Conservation (phyloP, 2,113 vertebrate genomes). For the Bubo bubo region DNA sequence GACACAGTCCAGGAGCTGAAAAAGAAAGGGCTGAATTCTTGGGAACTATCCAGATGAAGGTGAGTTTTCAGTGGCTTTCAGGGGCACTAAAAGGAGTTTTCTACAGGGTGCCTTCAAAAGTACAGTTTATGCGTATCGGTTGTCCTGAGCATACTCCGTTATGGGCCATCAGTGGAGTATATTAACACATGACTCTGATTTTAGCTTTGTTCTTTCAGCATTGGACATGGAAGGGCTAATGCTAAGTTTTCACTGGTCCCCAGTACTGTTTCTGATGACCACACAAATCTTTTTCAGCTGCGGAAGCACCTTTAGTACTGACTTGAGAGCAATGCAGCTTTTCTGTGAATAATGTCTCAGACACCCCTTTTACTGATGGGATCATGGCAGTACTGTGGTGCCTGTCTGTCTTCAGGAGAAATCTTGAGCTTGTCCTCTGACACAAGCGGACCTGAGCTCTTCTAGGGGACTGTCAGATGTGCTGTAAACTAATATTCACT, state of each 20-base stretch:
- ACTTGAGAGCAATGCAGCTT: not conserved
- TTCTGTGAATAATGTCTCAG: not conserved
- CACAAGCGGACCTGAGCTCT: not conserved
- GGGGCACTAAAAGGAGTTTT: not conserved
- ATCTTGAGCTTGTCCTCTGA: not conserved
- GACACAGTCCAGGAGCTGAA: not conserved
- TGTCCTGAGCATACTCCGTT: not conserved
- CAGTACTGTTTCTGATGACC: not conserved
- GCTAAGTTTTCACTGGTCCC: not conserved
- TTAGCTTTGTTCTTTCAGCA: not conserved
- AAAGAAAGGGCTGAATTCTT: not conserved
- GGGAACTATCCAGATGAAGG: not conserved
- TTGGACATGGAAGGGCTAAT: not conserved
- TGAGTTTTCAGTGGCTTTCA: not conserved
- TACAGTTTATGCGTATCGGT: fast-evolving
- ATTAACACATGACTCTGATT: not conserved
- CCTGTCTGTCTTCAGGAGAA: not conserved
- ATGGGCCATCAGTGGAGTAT: not conserved
- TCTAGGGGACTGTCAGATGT: not conserved
- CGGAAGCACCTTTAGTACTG: not conserved
- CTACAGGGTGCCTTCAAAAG: not conserved
- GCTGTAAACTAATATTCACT: not conserved
- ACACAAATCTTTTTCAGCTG: not conserved
- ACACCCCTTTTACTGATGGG: not conserved
- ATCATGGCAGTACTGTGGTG: not conserved